Evolutionary conservation across 2,888 invertebrate genomes (phyloP), one percentile per base, ranked within the genome.

Genomic region (Drosophila mulleri): DNA sequence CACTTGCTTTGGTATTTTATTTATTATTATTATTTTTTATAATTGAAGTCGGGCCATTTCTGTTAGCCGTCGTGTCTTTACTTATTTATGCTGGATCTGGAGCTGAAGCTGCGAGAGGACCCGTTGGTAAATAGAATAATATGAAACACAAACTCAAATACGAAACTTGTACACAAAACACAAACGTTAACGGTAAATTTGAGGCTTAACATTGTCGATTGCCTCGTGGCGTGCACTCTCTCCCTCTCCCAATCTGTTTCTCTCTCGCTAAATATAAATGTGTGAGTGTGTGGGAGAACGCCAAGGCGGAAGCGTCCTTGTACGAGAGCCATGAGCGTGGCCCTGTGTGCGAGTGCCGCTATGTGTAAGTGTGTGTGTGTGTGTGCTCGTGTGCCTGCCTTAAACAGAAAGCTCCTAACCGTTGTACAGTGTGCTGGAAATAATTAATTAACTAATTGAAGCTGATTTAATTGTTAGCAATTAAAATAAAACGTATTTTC

Each of bases 121-220:
- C 53, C 75, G 61, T 83, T 63, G 70, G 82, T 78, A 82, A 83
- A 83, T 83, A 78, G 66, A 79, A 67, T 72, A 82, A 75, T 72
- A 73, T 61, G 56, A 73, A 84, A 69, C 75, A 72, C 68, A 87
- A 82, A 82, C 76, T 75, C 83, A 88, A 85, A 85, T 70, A 82
- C 72, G 67, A 67, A 76, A 78, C 54, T 64, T 68, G 65, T 41
- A 67, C 62, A 83, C 75, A 83, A 62, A 65, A 82, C 60, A 83
- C 81, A 81, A 84, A 73, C 64, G 79, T 87, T 87, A 87, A 85
- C 87, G 82, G 56, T 81, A 88, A 80, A 88, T 82, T 85, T 85
- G 71, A 82, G 78, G 59, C 78, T 85, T 83, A 83, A 62, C 72
- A 67, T 56, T 59, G 65, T 59, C 75, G 57, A 67, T 67, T 70